Base-by-base conservation (phyloP, 92 coral and sea anemone genomes). In the Galaxea fascicularis region DNA sequence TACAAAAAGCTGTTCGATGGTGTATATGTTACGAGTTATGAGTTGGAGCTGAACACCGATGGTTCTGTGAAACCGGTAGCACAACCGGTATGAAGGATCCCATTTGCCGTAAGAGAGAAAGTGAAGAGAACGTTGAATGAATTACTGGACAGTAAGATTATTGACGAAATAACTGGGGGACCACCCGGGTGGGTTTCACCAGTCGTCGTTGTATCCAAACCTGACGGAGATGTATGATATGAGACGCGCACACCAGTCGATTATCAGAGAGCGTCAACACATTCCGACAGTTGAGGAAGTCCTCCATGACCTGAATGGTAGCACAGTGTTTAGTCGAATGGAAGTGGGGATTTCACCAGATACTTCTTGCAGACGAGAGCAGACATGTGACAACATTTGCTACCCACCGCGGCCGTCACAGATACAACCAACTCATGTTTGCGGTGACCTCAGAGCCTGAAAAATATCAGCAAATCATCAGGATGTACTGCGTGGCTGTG, bases 101-200 rank as follows among this genome's bases (percentile, higher is more conserved):
- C 86, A 52, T 70, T 68, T 53, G 86, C 70, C 22, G 47, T 65
- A 22, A 21, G 45, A 7, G 74, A 64, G 74, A 59, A 79, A 26
- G 74, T 66, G 3, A 73, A 64, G 39, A 62, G 9, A 79, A 79
- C 46, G 84, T 28, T 79, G 39, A 63, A 79, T 62, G 47, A 47
- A 18, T 25, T 65, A 45, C 54, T 81, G 58, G 77, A 8, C 0
- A 27, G 71, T 56, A 73, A 73, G 53, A 60, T 83, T 45, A 71
- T 83, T 44, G 87, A 83, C 22, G 87, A 83, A 49, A 80, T 73
- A 17, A 80, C 62, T 0, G 73, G 73, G 39, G 77, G 77, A 81
- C 85, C 77, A 81, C 28, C 85, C 14, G 49, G 77, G 14, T 81
- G 85, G 85, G 77, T 81, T 41, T 81, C 76, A 20, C 76, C 85